These are phyloP conservation scores for Propithecus coquereli DNA, from an alignment of 2,113 vertebrate species.

Conservation along the genomic window DNA sequence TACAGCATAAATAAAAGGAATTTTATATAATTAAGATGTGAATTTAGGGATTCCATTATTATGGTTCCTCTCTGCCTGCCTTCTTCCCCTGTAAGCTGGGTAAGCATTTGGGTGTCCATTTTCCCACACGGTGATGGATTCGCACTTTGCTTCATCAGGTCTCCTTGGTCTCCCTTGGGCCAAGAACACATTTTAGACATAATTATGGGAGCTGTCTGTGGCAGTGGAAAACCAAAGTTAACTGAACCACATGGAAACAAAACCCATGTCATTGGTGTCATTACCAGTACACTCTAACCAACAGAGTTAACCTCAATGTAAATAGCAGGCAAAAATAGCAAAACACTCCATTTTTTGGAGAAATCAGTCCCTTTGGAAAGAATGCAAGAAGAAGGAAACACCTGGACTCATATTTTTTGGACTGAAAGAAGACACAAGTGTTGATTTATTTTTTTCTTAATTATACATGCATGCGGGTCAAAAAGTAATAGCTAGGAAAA, in stretches of 20 bases:
- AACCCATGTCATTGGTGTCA: constrained; percentile 70
- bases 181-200: constrained; percentile 67
- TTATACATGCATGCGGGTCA: background rate
- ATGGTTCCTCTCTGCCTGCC: background rate
- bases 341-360: constrained; percentile 39
- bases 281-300: constrained; percentile 70
- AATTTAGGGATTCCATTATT: background rate
- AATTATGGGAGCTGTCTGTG: constrained; percentile 69
- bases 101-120: background rate
- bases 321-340: constrained; percentile 68
- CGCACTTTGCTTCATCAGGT: constrained; percentile 58
- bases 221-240: constrained; percentile 72
- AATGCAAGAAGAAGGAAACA: constrained; percentile 63
- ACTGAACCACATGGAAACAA: constrained; percentile 75
- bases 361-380: constrained; percentile 60
- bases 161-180: background rate
- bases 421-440: background rate
- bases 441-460: background rate
- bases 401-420: constrained; percentile 49
- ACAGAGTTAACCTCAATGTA: constrained; percentile 68
- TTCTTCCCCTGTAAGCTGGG: background rate
- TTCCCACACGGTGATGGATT: constrained; percentile 24
- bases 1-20: background rate
- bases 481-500: background rate
- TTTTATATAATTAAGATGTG: background rate